Evolutionary conservation across 2,113 vertebrate genomes (phyloP).

Genomic region (Acanthisitta chloris): DNA sequence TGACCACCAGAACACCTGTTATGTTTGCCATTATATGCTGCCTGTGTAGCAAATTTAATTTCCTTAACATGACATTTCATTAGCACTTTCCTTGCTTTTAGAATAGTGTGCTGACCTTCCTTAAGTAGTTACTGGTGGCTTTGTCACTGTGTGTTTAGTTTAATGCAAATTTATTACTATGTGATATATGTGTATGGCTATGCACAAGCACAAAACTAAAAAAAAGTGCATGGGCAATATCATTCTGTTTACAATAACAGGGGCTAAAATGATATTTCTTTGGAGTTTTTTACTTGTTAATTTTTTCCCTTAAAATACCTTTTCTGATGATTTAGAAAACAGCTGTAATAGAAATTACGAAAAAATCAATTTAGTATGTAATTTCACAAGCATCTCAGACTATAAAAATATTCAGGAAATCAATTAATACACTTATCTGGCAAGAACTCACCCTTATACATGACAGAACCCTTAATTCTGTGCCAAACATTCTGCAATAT

Average conservation of each 20-base stretch:
- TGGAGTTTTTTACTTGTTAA: rapidly evolving
- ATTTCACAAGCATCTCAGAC: not conserved
- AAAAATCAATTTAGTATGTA: not conserved
- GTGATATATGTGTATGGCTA: not conserved
- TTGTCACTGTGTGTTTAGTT: not conserved
- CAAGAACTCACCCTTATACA: not conserved
- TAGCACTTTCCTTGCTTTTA: not conserved
- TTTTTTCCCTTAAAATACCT: not conserved
- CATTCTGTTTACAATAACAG: not conserved
- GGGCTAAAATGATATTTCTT: not conserved
- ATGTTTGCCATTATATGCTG: not conserved
- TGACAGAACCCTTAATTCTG: not conserved
- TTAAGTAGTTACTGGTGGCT: not conserved
- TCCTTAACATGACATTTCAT: not conserved
- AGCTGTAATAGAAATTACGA: not conserved
- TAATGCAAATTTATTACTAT: not conserved
- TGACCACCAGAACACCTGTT: not conserved
- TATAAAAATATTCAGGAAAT: not conserved
- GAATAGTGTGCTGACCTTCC: not conserved
- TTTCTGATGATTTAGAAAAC: not conserved
- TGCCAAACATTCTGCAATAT: not conserved
- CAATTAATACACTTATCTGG: not conserved
- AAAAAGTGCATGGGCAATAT: not conserved
- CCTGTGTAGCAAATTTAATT: not conserved
- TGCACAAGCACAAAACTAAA: not conserved